Percentiles rank a stretch among this genome's conserved stretches.
These are phyloP conservation scores for Esox lucius DNA, from an alignment of 2,797 vertebrate species.

Conservation along the genomic window DNA sequence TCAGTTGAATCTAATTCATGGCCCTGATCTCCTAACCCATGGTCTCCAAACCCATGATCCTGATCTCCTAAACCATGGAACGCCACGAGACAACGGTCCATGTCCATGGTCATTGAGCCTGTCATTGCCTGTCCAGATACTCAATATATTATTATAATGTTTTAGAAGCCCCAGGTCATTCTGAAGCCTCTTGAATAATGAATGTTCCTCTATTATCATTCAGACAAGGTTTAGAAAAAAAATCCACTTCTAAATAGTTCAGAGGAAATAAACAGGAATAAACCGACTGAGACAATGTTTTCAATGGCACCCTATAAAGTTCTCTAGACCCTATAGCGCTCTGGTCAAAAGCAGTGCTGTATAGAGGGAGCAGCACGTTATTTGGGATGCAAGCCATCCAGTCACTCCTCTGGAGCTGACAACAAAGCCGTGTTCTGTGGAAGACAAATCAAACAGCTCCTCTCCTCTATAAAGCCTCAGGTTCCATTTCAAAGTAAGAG, in stretches of 20 bases:
- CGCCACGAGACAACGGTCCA: too few species aligned
- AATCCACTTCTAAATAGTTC: not conserved
- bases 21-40: too few species aligned
- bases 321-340: not conserved
- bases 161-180: not conserved
- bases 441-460: constrained; percentile 20
- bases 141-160: not conserved
- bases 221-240: not conserved
- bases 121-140: not conserved
- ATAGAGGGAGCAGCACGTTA: not conserved
- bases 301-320: not conserved
- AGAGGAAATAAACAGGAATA: constrained; percentile 4
- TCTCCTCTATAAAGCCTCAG: constrained; percentile 33
- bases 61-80: too few species aligned
- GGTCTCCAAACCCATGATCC: too few species aligned
- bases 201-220: not conserved
- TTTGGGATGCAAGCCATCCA: not conserved
- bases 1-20: too few species aligned
- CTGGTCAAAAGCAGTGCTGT: not conserved
- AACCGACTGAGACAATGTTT: not conserved
- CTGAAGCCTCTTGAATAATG: not conserved
- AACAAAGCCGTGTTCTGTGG: constrained; percentile 19
- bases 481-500: constrained; percentile 48
- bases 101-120: not conserved
- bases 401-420: constrained; percentile 5